Base-by-base conservation (phyloP, 2,113 vertebrate species). In the Thalassoma bifasciatum region DNA sequence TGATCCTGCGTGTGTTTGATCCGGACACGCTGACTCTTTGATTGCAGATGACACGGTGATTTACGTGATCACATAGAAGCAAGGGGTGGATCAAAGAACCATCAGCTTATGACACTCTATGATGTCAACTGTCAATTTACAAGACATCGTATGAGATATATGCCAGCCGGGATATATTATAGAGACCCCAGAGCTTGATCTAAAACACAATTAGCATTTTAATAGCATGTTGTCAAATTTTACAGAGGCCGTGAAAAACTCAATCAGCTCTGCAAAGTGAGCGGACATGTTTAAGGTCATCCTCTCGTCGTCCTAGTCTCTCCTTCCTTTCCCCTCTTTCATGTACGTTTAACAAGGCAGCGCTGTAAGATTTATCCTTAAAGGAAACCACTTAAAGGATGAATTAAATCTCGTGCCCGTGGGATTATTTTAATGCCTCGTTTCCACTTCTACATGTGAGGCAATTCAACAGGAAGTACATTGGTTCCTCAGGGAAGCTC, bases 1-100 rank as follows among this genome's bases (percentile, higher is more conserved):
- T 88, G 76, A 92, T 90, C 65, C 83, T 13, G 30, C 36, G 22
- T 37, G 53, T 8, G 53, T 86, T 87, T 85, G 81, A 90, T 88
- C 53, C 24, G 36, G 73, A 84, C 53, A 46, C 1, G 30, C 60
- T 8, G 44, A 46, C 38, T 40, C 57, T 68, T 69, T 77, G 73
- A 87, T 81, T 77, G 49, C 46, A 36, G 71, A 66, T 60, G 82
- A 81, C 86, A 81, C 57, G 17, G 17, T 47, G 44, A 75, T 82
- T 60, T 52, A 47, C 63, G 53, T 50, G 68, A 87, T 67, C 71
- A 68, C 42, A 57, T 49, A 17, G 75, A 47, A 44, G 66, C 69
- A 64, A 44, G 49, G 44, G 24, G 30, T n/a, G 21, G 53, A 78
- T 77, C 46, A 79, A 78, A 82, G 68, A 10, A n/a, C 38, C 7